Conservation (phyloP, 2,888 invertebrate genomes). For the Dolichomitus sp. region DNA sequence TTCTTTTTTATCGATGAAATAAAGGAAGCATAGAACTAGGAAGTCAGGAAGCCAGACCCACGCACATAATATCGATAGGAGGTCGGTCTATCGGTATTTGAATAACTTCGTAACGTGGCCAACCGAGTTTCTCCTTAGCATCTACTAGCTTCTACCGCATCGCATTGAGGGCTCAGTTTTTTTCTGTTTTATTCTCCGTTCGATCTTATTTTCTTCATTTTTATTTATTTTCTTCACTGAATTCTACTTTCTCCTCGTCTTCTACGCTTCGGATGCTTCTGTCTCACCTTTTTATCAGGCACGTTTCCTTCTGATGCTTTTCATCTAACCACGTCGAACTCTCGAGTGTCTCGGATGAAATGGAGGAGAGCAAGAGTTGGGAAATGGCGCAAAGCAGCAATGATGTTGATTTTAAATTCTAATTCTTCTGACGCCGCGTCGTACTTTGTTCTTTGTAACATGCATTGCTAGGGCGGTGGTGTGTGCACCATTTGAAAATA, state of each 20-base stretch:
- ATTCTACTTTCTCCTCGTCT: constrained; percentile 41
- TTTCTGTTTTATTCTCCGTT: constrained; percentile 30
- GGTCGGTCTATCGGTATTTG: constrained; percentile 60
- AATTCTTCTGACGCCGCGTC: constrained; percentile 70
- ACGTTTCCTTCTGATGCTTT: constrained; percentile 18
- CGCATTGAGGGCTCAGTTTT: constrained; percentile 20
- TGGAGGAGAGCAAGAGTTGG: constrained; percentile 50
- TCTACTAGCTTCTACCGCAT: constrained; percentile 35
- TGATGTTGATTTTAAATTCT: constrained; percentile 82
- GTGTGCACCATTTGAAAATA: constrained; percentile 69
- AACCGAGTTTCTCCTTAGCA: constrained; percentile 39
- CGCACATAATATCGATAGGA: constrained; percentile 53
- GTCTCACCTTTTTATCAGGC: constrained; percentile 10
- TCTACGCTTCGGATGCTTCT: neutral
- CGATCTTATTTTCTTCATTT: constrained; percentile 36
- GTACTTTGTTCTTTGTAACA: constrained; percentile 71
- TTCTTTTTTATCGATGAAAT: constrained; percentile 40
- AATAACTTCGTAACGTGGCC: constrained; percentile 66
- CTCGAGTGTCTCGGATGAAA: constrained; percentile 51
- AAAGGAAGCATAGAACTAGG: constrained; percentile 20
- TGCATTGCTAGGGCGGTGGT: constrained; percentile 68
- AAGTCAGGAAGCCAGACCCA: constrained; percentile 15
- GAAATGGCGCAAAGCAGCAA: constrained; percentile 62
- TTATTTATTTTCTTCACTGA: constrained; percentile 21
- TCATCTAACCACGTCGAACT: constrained; percentile 53